Evolutionary conservation across 2,797 vertebrate genomes (phyloP), one percentile per base, ranked within the genome.

Genomic region (Buceros bicornis): DNA sequence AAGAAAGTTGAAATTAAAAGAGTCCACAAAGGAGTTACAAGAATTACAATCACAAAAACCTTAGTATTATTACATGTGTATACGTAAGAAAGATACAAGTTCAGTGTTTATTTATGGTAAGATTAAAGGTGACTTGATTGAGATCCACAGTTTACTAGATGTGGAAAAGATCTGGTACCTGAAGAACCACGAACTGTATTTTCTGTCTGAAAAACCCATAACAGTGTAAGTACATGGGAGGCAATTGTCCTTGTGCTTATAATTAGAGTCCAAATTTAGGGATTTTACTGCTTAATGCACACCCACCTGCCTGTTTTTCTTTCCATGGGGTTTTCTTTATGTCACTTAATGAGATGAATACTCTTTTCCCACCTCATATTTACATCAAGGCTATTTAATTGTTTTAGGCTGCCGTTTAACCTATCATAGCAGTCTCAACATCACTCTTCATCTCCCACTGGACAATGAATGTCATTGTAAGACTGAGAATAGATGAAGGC

Each of bases 311-410:
- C 84, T 96, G 95, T 95, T 97, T 93, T 82, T 92, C 94, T 96
- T 96, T 95, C 70, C 65, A 86, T 60, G n/a, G 25, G 3, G 37
- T 40, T 40, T 19, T 95, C 97, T 97, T 96, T 93, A 83, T 94
- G 97, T 94, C 93, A 97, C 69, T 97, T 97, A 97, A 97, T 94
- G 89, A 97, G 96, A 98, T 89, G 91, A 96, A 98, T 96, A 96
- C 58, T 93, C 94, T 96, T 97, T 96, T 94, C 88, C 83, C 78
- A 96, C 86, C 93, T 96, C 95, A 88, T 96, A 97, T 97, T 98
- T 97, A 97, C 88, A 97, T 95, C 95, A 97, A 93, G 13, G 71
- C 66, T 93, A 95, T 90, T 97, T 86, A 93, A 92, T 84, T 95
- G 97, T 97, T 96, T 97, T 90, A 84, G 95, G 91, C 69, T 94